Conservation (phyloP, 2,113 vertebrate species). For the Ammospiza nelsoni region DNA sequence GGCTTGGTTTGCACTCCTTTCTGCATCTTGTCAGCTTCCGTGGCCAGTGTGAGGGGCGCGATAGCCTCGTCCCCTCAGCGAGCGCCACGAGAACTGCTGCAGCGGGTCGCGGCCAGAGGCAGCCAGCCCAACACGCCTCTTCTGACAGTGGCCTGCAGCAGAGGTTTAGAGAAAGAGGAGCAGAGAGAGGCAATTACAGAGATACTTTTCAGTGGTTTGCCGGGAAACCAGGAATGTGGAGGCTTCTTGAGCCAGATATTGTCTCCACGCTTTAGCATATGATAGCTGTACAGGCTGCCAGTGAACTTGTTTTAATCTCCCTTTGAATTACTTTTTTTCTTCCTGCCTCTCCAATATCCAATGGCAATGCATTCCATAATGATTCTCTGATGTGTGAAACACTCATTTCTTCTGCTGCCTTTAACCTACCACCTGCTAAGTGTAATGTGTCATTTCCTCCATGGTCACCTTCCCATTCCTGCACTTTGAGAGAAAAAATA, state of each 20-base stretch:
- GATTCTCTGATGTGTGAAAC: neutral
- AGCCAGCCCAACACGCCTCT: neutral
- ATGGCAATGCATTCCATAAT: neutral
- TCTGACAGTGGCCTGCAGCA: constrained; percentile 62
- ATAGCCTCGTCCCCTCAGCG: neutral
- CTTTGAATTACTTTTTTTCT: constrained; percentile 1
- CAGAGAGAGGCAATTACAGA: constrained; percentile 18
- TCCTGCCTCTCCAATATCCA: neutral
- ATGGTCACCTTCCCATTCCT: neutral
- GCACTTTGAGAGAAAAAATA: neutral
- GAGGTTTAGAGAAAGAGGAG: constrained; percentile 31
- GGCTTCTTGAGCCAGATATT: constrained; percentile 31
- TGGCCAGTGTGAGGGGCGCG: neutral
- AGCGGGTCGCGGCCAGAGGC: neutral
- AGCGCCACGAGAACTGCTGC: neutral
- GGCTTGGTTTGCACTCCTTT: neutral
- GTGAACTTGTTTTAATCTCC: constrained; percentile 11
- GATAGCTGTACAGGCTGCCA: constrained; percentile 13
- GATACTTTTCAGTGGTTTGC: constrained; percentile 15
- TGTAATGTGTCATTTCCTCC: neutral
- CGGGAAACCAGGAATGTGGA: neutral
- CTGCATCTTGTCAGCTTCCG: constrained; percentile 22
- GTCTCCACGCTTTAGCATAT: neutral
- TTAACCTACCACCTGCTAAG: neutral
- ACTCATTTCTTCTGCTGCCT: neutral